Evolutionary conservation across 2,113 vertebrate species (phyloP), one percentile per base, ranked within the genome.

Genomic region (Nyctibius bracteatus): DNA sequence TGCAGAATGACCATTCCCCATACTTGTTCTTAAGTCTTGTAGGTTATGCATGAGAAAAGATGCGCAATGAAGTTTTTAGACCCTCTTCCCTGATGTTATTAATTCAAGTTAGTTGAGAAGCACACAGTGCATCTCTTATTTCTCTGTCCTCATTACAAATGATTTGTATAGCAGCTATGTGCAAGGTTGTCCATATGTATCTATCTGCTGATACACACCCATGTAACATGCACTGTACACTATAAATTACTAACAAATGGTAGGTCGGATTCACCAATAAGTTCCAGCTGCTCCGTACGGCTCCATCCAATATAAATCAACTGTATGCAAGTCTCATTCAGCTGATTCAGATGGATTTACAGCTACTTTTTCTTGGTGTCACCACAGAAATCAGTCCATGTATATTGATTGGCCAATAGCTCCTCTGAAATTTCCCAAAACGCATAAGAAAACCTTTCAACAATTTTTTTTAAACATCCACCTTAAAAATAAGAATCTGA

Each of bases 171-270:
- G 28, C 88, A 95, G 58, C 78, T 88, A 67, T 49, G 66, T 86
- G 74, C 51, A 59, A 49, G 63, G 70, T 93, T 86, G 22, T 43
- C 62, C 25, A 8, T 37, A n/a, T 23, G 59, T 63, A 74, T 43
- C 41, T 78, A 17, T 74, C 83, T 86, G 71, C 58, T 66, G 91
- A 80, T 62, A 74, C 31, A 73, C 63, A 80, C 43, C 25, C 47
- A 43, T 14, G 9, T 67, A 92, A 71, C 68, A 84, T n/a, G 25
- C 0, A 14, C 30, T 21, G 22, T 86, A 58, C 85, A 92, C 85
- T 77, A 68, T 94, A 95, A 95, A 95, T 96, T 93, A 85, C 80
- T 88, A 80, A 75, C 93, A 95, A 95, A 85, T 72, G 68, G 44
- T 61, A 77, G 62, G 58, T 94, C 87, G 66, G 62, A 77, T 58